Percentiles rank a stretch among this genome's conserved stretches.
Evolutionary conservation across 2,113 vertebrate genomes (phyloP).

Genomic region (Phylloscopus trochilus): DNA sequence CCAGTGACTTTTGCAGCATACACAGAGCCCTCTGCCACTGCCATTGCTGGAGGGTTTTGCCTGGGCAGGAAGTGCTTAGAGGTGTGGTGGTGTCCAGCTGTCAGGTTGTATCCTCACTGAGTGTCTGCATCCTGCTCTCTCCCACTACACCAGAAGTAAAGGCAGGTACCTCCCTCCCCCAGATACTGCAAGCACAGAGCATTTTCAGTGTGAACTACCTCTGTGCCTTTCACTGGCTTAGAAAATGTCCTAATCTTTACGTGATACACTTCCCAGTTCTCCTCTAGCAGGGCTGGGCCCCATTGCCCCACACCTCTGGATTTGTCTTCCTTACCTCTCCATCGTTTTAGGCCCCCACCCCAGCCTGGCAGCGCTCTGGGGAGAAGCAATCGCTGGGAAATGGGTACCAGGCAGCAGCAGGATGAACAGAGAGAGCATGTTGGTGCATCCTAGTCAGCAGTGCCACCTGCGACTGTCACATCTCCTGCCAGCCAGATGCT

Average conservation of each 20-base stretch:
- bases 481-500: background rate
- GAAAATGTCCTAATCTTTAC: background rate
- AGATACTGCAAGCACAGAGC: background rate
- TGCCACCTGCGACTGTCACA: background rate
- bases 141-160: background rate
- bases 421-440: background rate
- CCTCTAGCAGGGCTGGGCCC: background rate
- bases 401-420: background rate
- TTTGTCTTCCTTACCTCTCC: background rate
- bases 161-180: background rate
- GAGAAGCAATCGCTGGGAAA: background rate
- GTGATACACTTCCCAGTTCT: background rate
- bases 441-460: background rate
- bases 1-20: background rate
- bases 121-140: background rate
- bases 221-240: background rate
- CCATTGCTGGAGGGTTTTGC: background rate
- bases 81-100: background rate
- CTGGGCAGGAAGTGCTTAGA: background rate
- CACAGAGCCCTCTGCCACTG: background rate
- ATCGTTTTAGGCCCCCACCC: background rate
- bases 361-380: background rate
- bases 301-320: fast-evolving
- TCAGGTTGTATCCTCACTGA: background rate
- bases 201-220: background rate